Evolutionary conservation across 2,113 vertebrate genomes (phyloP).

Genomic region (Colinus virginianus): DNA sequence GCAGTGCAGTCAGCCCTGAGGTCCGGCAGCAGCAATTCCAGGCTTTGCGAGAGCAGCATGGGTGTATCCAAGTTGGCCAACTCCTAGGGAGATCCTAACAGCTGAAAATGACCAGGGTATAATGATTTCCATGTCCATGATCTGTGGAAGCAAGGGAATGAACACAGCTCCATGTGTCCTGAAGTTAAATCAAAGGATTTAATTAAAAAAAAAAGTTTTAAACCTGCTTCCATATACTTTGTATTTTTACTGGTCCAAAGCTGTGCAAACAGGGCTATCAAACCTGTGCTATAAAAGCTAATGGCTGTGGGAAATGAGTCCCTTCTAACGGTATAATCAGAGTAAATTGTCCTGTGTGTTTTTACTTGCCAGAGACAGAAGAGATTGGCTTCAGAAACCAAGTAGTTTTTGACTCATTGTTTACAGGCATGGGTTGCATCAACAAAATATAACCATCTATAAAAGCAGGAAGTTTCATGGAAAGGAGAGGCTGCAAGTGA

Average conservation of each 20-base stretch:
- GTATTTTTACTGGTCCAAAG: not conserved
- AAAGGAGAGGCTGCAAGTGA: slow-evolving; percentile 20
- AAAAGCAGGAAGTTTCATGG: slow-evolving; percentile 45
- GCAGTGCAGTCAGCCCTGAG: not conserved
- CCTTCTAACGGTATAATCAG: not conserved
- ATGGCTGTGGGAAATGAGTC: not conserved
- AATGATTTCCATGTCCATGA: not conserved
- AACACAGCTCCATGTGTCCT: not conserved
- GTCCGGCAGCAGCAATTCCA: not conserved
- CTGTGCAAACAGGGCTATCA: not conserved
- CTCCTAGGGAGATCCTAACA: not conserved
- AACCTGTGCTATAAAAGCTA: not conserved
- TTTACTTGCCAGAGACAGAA: not conserved
- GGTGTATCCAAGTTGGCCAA: not conserved
- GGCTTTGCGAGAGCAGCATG: not conserved
- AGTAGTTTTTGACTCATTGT: slow-evolving; percentile 41
- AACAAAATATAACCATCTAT: slow-evolving; percentile 13
- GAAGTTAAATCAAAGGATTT: not conserved
- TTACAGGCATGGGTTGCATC: not conserved
- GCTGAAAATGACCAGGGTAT: not conserved
- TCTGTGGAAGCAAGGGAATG: not conserved
- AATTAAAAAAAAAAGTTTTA: not conserved
- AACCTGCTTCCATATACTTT: not conserved
- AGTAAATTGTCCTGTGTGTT: not conserved
- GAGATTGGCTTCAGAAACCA: slow-evolving; percentile 8